Evolutionary conservation across 1,140 invertebrate species (phyloP).

Genomic region (Philotrypesis tridentata): DNA sequence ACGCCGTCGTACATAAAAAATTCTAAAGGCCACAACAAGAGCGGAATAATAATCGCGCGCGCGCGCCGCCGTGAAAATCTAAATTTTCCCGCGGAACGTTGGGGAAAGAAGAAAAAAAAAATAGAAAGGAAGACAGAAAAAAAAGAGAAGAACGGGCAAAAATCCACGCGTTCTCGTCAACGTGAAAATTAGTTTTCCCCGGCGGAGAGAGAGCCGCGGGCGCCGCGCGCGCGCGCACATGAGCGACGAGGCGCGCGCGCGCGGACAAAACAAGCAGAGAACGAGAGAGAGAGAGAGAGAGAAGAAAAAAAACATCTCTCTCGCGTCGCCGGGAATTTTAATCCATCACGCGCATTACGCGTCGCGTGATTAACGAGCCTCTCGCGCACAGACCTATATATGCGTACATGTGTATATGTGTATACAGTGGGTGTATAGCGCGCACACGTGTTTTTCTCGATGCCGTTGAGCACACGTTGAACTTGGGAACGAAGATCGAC

Average conservation of each 20-base stretch:
- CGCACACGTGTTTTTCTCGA: constrained; percentile 3
- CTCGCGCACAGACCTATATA: constrained; percentile 15
- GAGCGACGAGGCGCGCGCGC: not conserved
- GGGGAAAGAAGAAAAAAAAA: too few relatives aligned
- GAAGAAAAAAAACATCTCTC: constrained; percentile 33
- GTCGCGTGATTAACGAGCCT: constrained; percentile 61
- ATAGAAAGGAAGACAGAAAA: not conserved
- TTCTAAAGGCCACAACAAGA: too few relatives aligned
- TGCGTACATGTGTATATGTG: not conserved
- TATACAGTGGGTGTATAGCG: too few relatives aligned
- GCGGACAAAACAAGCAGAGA: not conserved
- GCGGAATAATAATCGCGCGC: too few relatives aligned
- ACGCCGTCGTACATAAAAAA: too few relatives aligned
- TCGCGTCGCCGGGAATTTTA: constrained; percentile 54
- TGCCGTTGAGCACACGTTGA: not conserved
- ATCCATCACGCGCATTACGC: constrained; percentile 62
- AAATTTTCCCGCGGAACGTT: too few relatives aligned
- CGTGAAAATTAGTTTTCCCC: constrained; percentile 42
- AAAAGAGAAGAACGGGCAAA: constrained; percentile 27
- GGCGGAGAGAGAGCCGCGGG: too few relatives aligned
- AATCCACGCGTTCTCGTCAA: constrained; percentile 25
- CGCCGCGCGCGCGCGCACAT: not conserved
- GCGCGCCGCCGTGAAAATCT: too few relatives aligned
- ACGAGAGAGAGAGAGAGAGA: constrained; percentile 2
- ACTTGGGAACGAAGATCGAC: not conserved